Percentiles rank a stretch among this genome's conserved stretches.
These are phyloP conservation scores for Capra hircus DNA, from an alignment of 2,113 vertebrate species.

Conservation along the genomic window DNA sequence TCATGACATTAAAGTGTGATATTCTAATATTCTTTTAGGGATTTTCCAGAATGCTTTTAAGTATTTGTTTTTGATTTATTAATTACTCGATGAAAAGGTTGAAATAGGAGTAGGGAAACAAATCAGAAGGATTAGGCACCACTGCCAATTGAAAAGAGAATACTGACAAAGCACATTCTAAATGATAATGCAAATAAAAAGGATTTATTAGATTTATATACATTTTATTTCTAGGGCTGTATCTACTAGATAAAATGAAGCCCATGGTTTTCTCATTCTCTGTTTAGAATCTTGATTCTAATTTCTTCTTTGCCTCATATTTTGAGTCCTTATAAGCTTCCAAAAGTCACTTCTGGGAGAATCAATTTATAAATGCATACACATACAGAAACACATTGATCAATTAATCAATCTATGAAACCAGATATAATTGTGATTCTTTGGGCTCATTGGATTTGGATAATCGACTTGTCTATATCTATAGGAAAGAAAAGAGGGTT, in stretches of 20 bases:
- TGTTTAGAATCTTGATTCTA: neutral
- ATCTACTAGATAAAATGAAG: neutral
- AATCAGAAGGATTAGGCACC: neutral
- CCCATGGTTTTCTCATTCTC: neutral
- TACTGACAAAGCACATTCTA: neutral
- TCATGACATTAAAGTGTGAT: neutral
- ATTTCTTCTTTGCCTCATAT: neutral
- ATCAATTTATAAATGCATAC: neutral
- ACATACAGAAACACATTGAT: neutral
- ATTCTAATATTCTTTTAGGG: neutral
- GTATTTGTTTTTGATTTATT: neutral
- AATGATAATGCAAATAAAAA: neutral
- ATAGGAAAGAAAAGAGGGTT: neutral
- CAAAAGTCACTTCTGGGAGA: neutral
- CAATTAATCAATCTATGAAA: neutral
- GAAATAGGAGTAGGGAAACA: neutral
- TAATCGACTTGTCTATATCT: neutral
- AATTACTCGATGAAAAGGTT: neutral
- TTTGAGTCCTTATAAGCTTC: neutral
- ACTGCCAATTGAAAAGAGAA: neutral
- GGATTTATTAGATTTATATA: neutral
- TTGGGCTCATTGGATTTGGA: neutral
- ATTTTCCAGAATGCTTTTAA: neutral
- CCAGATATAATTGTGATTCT: neutral
- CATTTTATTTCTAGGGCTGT: neutral